Evolutionary conservation across 2,888 invertebrate genomes (phyloP), one percentile per base, ranked within the genome.

Genomic region (Trisateles emortualis): DNA sequence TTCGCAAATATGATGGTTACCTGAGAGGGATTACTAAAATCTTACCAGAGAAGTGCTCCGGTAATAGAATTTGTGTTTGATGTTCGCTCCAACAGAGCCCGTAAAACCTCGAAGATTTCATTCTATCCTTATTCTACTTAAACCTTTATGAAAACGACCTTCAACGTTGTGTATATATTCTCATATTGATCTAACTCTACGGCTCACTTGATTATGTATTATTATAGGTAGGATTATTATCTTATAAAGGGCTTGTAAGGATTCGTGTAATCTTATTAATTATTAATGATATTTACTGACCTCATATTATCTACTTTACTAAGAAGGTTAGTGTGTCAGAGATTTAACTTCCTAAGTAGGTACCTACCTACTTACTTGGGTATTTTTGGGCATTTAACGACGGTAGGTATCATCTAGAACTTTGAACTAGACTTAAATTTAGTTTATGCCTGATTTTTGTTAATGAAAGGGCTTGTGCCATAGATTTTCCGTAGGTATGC

Each of bases 21-120:
- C 52, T 64, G 52, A 45, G 30, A 55, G n/a, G n/a, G 49, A 52
- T 64, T 48, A 52, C 45, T 49, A 48, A n/a, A n/a, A 60, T 14
- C 26, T 48, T 26, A 26, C 8, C 26, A 8, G 26, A 26, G 26
- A 26, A 26, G 47, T 30, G n/a, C 33, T n/a, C 50, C 53, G 60
- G 47, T 50, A 59, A 50, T 24, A 59, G 3, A 45, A 42, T 16
- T 16, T 16, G 16, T 30, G 1, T 17, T 26, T 24, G 32, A 38
- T 35, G 36, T 33, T 29, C 17, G 44, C 35, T 39, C 32, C 8
- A 22, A 29, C 11, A 13, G 46, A 24, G 36, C 32, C 49, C 35
- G 16, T 59, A 42, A 53, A 51, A 22, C 29, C 26, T 50, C 39
- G 30, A 40, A 36, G 30, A 38, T 33, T 29, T 38, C 30, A 13